Conservation (phyloP, 2,888 invertebrate genomes). For the Andrena camellia region DNA sequence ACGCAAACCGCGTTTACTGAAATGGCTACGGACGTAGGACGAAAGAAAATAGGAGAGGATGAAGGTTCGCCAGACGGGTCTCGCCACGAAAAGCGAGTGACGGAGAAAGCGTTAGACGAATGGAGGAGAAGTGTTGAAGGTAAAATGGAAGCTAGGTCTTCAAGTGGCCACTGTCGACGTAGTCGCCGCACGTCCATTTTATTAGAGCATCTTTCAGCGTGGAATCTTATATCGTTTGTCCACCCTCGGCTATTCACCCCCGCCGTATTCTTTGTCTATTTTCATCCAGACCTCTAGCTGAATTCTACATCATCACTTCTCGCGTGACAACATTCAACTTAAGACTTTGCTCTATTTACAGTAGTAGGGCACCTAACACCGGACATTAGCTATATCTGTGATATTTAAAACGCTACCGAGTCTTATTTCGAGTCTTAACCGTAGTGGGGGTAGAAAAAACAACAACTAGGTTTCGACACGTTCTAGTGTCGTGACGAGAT, state of each 20-base stretch:
- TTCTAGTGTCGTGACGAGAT: neutral
- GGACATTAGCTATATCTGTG: no score
- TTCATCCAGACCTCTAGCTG: slow-evolving; percentile 30
- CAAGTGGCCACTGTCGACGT: slow-evolving; percentile 74
- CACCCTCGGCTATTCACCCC: slow-evolving; percentile 74
- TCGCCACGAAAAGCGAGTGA: slow-evolving; percentile 41
- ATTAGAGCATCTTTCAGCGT: slow-evolving; percentile 81
- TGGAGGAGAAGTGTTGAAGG: slow-evolving; percentile 65
- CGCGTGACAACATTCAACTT: slow-evolving; percentile 53
- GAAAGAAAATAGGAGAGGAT: slow-evolving; percentile 39
- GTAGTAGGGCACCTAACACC: neutral
- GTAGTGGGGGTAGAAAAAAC: no score
- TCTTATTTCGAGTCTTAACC: no score
- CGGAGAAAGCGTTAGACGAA: slow-evolving; percentile 54
- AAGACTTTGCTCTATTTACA: slow-evolving; percentile 26
- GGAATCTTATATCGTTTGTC: slow-evolving; percentile 82
- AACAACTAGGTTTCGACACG: no score
- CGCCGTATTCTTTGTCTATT: slow-evolving; percentile 45
- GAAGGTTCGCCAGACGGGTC: slow-evolving; percentile 52
- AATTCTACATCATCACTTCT: slow-evolving; percentile 43
- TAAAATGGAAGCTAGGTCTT: slow-evolving; percentile 73
- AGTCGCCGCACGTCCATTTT: slow-evolving; percentile 80
- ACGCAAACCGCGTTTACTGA: slow-evolving; percentile 74
- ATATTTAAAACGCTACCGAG: no score
- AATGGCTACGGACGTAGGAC: slow-evolving; percentile 63